Evolutionary conservation across 2,113 vertebrate genomes (phyloP), one percentile per base, ranked within the genome.

Genomic region (Parotia lawesii): DNA sequence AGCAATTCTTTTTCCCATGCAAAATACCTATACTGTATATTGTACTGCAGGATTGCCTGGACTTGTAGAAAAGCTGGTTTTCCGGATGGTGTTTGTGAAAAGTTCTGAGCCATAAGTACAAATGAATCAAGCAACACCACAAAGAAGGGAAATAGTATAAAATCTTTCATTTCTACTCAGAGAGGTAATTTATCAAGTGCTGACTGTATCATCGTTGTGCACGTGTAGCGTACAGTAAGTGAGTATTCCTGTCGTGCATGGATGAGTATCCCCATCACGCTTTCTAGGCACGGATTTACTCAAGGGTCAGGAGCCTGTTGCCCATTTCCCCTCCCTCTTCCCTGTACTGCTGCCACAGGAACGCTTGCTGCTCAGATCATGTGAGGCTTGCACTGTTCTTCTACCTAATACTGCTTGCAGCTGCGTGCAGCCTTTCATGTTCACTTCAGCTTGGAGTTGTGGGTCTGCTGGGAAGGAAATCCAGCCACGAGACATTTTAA

Each of bases 401-500:
- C 70, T 58, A 24, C 82, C 78, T 77, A 90, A 77, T 51, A 31
- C 66, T 1, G 2, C 93, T 85, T 56, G 56, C 64, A 87, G 85
- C 81, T 87, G 51, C 56, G 5, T 15, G 35, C 73, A 80, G 82
- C 51, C 75, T 95, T 93, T 95, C 87, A 74, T 90, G 67, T 95
- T 67, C 79, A 4, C 67, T 83, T 74, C n/a, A 2, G 40, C 72
- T 77, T 71, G 81, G 71, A 58, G 35, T 51, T 70, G 75, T 54
- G 79, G 38, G 81, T 94, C 89, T 95, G 91, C 71, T 54, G 54
- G 64, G 83, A 80, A 94, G 77, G 70, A 94, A 97, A 90, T 89
- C 67, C 82, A 93, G 75, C 93, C 95, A 95, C 16, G 31, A 95
- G 94, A 91, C 82, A 37, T 84, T 92, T 89, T 87, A 96, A 94